Evolutionary conservation across 2,888 invertebrate genomes (phyloP), one percentile per base, ranked within the genome.

Genomic region (Dasypolia templi): DNA sequence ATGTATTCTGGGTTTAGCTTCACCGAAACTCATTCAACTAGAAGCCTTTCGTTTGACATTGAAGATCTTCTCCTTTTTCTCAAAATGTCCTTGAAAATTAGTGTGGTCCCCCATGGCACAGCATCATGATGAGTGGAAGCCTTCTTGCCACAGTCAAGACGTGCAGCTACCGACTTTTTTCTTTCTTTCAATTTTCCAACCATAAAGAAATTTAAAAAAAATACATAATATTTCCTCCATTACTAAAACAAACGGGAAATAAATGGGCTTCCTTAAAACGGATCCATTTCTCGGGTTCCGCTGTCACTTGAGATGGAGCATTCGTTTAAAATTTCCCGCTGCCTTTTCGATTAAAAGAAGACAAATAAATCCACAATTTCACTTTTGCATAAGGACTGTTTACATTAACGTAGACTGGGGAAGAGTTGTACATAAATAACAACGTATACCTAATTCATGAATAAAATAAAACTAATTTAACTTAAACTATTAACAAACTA

Each of bases 231-330:
- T 72, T 67, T 17, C 42, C 3, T 55, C 71, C 70, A 68, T 80
- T 75, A 67, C 49, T 64, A 58, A 79, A 81, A 81, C 65, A 83
- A 81, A 83, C 83, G 62, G 53, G 35, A 76, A 67, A 81, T 64
- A 76, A 70, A 82, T 62, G 62, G 84, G 69, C 17, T 81, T 70
- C 84, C 84, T 26, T 70, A 72, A 84, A 82, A 81, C 46, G 58
- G 53, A 71, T 71, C 55, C 39, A 29, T 70, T 78, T 70, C 69
- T 49, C 44, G 44, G 26, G 19, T 68, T 72, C 14, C 51, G 26
- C 62, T 69, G 83, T 63, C 67, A 82, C 71, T 56, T 55, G 71
- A 82, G 70, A 82, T 26, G 44, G 42, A 69, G 53, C n/a, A 26
- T 56, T 75, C 35, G 59, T n/a, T 70, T 53, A 17, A 73, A 84